Evolutionary conservation across 2,113 vertebrate genomes (phyloP), one percentile per base, ranked within the genome.

Genomic region (Plectropomus leopardus): DNA sequence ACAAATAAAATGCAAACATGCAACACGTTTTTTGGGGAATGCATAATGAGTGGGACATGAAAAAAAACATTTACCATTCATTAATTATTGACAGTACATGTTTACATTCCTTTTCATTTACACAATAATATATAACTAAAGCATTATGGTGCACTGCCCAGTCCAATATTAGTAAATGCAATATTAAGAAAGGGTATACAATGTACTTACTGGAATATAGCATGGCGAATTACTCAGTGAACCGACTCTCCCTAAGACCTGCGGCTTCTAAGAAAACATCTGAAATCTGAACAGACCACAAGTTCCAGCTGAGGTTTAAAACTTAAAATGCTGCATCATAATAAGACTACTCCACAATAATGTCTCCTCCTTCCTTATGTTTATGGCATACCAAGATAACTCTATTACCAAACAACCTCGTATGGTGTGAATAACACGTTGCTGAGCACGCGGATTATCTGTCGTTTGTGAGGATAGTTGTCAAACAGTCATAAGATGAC

Each of bases 51-150:
- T 94, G 93, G 93, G 95, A 95, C 96, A 96, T 95, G 90, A 94
- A 96, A 95, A 96, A 95, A 96, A 96, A 96, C 94, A 96, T 96
- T 96, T 95, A 96, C 97, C 97, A 96, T 98, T 97, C 97, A 98
- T 98, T 90, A 98, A 92, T 92, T 95, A 93, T 95, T 96, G 97
- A 98, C 97, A 98, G 95, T 97, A 98, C 97, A 97, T 97, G 97
- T 98, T 98, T 99, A 99, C 98, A 99, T 99, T 99, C 97, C 96
- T 98, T 95, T 97, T 98, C 95, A 95, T 97, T 98, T 98, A 97
- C 96, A 98, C 96, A 93, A 96, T 97, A 95, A 96, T 97, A 97
- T 96, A 96, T 94, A 97, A 97, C 96, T 95, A 96, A 96, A 96
- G 95, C 94, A 95, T 96, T 94, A 96, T 94, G 96, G 93, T 97